phyloP scores from a whole-genome alignment of 2,888 invertebrate genomes.

The Luperina testacea region DNA sequence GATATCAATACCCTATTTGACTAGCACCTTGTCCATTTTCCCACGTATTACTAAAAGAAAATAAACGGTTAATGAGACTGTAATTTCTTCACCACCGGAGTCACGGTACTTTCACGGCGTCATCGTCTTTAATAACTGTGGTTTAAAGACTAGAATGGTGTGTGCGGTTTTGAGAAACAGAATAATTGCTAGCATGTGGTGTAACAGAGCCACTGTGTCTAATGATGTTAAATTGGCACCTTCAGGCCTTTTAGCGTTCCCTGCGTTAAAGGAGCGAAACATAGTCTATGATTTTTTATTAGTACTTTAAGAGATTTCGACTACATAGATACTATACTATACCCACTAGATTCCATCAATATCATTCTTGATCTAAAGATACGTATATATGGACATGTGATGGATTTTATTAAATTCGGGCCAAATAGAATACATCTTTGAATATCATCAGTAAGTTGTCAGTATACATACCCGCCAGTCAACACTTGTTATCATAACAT shows the following conservation, averaged over 20 bases:
- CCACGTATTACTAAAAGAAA: conserved; percentile 60
- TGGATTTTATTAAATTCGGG: not conserved
- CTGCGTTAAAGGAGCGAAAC: conserved; percentile 12
- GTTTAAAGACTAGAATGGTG: conserved; percentile 48
- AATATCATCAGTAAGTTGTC: not conserved
- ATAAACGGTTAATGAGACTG: conserved; percentile 47
- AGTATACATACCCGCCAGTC: not conserved
- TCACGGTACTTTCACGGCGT: conserved; percentile 33
- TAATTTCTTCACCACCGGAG: conserved; percentile 55
- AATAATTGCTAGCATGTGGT: conserved; percentile 59
- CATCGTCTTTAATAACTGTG: conserved; percentile 37
- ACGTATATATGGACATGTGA: not conserved
- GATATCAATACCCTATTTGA: conserved; percentile 6
- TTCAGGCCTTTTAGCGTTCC: conserved; percentile 50
- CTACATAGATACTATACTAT: no score
- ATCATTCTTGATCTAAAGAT: not conserved
- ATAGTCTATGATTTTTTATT: not conserved
- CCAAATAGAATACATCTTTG: not conserved
- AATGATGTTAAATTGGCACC: conserved; percentile 69
- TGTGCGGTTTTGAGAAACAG: conserved; percentile 58
- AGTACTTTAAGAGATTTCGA: not conserved
- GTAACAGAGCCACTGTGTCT: conserved; percentile 60
- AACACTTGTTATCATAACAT: not conserved
- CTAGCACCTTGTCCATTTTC: conserved; percentile 47
- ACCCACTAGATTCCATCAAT: not conserved